Evolutionary conservation across 2,888 invertebrate genomes (phyloP), one percentile per base, ranked within the genome.

Genomic region (Euzetes globulus): DNA sequence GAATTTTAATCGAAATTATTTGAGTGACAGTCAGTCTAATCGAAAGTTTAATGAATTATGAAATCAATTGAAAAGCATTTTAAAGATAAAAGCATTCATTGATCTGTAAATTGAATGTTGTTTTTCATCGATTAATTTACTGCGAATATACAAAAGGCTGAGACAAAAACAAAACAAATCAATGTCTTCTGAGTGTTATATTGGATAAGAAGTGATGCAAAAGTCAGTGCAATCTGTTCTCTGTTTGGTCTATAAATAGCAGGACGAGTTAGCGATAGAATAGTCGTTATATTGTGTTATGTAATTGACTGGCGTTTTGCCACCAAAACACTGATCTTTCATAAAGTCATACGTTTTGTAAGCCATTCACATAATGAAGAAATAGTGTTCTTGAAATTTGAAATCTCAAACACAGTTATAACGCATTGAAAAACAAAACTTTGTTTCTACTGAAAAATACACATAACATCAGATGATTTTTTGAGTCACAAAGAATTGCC

Each of bases 121-220:
- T 22, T 29, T 58, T 58, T 25, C 13, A 58, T 55, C 55, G 58
- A 58, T 22, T 58, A 58, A 27, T 9, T 13, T 50, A 50, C 17
- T 50, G n/a, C n/a, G 58, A 27, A 27, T 27, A 58, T 58, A 58
- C 25, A 22, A 27, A n/a, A 9, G n/a, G 2, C 19, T 15, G 11
- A 60, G 17, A 37, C 37, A 65, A 65, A 65, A 65, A 65, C 63
- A 65, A 65, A 65, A 65, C 63, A 65, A 65, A 65, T 65, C 63
- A 37, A 65, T 65, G 63, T 65, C 63, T 65, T 37, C 22, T 25
- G 1, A 37, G 19, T 65, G 63, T 19, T 65, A 37, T 65, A 22
- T 37, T 65, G 1, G 9, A 33, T 37, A 65, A 65, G 41, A 65
- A 37, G 17, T 65, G 37, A 65, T 65, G 63, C 33, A 65, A 65